Conservation (phyloP, 2,888 invertebrate species). For the Cacoxenus indagator region DNA sequence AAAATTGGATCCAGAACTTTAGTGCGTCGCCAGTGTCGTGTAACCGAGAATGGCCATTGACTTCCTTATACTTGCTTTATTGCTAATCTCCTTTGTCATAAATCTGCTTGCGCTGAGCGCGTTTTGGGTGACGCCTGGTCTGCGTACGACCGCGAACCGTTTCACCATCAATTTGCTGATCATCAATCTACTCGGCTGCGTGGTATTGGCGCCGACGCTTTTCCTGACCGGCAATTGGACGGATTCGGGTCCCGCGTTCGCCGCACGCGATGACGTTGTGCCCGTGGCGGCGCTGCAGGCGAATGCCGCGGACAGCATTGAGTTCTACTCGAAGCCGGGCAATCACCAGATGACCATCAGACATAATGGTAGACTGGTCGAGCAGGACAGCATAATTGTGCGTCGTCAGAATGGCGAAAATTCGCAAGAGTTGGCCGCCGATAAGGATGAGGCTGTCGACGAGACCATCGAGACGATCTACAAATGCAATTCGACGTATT, state of each 20-base stretch:
- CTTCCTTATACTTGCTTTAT: conserved; percentile 70
- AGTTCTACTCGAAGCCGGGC: conserved; percentile 62
- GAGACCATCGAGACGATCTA: conserved; percentile 61
- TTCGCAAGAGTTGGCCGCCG: neutral
- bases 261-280: neutral
- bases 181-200: conserved; percentile 69
- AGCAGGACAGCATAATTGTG: conserved; percentile 61
- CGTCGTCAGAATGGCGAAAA: conserved; percentile 36
- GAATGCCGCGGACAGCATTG: conserved; percentile 58
- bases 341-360: conserved; percentile 64
- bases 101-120: conserved; percentile 71
- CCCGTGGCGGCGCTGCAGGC: conserved; percentile 15
- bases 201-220: conserved; percentile 68
- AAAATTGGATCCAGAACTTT: neutral
- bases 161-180: conserved; percentile 71
- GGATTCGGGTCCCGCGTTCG: conserved; percentile 25
- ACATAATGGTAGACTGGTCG: conserved; percentile 60
- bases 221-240: conserved; percentile 54
- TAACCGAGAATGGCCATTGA: conserved; percentile 68
- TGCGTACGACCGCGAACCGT: conserved; percentile 71
- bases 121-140: conserved; percentile 71
- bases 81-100: conserved; percentile 69
- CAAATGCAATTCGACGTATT: conserved; percentile 64
- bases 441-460: conserved; percentile 14
- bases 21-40: conserved; percentile 26